Base-by-base conservation (phyloP, 1,140 invertebrate species). In the Drosophila nikananu region DNA sequence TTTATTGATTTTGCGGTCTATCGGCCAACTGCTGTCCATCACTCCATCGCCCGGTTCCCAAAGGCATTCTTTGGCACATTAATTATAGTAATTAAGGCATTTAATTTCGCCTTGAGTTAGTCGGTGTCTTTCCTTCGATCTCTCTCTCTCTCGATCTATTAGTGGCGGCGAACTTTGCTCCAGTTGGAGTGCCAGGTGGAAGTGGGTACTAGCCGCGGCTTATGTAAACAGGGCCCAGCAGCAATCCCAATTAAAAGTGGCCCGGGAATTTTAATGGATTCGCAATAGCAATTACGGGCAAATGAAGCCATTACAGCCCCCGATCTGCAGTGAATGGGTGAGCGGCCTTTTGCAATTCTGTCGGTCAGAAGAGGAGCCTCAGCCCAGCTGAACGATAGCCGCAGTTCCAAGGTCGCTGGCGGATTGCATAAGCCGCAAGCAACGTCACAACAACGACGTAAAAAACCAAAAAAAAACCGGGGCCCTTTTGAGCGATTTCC, bases 51-150 rank as follows among this genome's bases (percentile, higher is more conserved):
- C 52, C 76, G 32, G 9, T 37, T 64, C 51, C 59, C 46, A 42
- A 73, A 64, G 51, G 41, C 51, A 73, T 89, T 89, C 84, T 84
- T 84, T 78, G 81, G 81, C 84, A 83, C 68, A 61, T 77, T 74
- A 89, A 84, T 81, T 84, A 87, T 84, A 63, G 83, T 72, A 87
- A 89, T 81, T 89, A 84, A 84, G 83, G 59, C 70, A 78, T 75
- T 81, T 74, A 65, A 55, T 57, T 65, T 80, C 15, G 77, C 83
- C 80, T 89, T 89, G 84, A 57, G 23, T 25, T 35, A 57, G 23
- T 25, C 42, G 30, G 32, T 49, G 17, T 32, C 17, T 46, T 3
- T 35, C 41, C 25, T 13, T 46, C 39, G 48, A 23, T 62, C 21
- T 13, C 21, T 8, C 44, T 62, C 21, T 13, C 21, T 8, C 44